Percentiles rank a stretch among this genome's conserved stretches.
phyloP scores from a whole-genome alignment of 2,888 invertebrate genomes.

The Cheilosia soror region DNA sequence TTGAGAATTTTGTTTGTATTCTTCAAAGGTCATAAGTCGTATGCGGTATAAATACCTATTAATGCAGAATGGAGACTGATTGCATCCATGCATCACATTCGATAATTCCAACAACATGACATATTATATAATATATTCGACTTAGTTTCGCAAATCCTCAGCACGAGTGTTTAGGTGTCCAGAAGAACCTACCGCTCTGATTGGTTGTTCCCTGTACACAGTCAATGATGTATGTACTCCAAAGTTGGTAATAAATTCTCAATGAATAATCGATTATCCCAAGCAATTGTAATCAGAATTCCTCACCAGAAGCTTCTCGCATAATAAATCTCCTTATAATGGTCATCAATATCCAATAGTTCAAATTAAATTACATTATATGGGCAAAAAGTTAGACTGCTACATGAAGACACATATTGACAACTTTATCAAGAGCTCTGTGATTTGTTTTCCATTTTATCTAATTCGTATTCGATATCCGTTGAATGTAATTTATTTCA shows the following conservation, averaged over 20 bases:
- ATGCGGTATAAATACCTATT: no score
- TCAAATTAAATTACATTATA: constrained; percentile 31
- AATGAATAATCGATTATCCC: constrained; percentile 43
- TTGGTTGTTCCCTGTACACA: background rate
- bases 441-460: constrained; percentile 27
- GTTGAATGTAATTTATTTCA: constrained; percentile 14
- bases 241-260: constrained; percentile 11
- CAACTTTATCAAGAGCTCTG: constrained; percentile 31
- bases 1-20: no score
- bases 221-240: background rate
- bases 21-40: no score
- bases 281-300: constrained; percentile 32
- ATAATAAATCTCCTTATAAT: constrained; percentile 28
- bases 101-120: no score
- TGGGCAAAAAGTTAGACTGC: constrained; percentile 23
- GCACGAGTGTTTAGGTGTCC: background rate
- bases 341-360: background rate
- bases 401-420: constrained; percentile 21
- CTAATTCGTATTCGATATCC: background rate
- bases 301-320: constrained; percentile 2
- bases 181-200: background rate
- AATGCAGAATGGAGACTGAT: no score
- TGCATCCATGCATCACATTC: no score
- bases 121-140: background rate
- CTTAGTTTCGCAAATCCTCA: background rate